Evolutionary conservation across 2,113 vertebrate genomes (phyloP).

Genomic region (Callipepla squamata): DNA sequence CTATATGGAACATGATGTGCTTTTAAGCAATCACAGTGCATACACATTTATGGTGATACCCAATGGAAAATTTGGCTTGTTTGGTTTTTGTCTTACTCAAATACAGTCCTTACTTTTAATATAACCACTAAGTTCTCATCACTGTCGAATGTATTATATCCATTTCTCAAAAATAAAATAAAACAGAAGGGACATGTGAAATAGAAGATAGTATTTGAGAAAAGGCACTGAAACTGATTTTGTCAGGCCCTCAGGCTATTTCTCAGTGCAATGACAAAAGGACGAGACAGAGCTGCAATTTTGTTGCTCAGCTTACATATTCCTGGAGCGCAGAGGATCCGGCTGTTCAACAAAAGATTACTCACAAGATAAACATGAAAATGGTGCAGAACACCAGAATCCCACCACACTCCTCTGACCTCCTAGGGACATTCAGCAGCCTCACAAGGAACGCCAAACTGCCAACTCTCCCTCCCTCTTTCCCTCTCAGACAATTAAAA

Average conservation of each 20-base stretch:
- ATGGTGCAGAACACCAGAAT: background rate
- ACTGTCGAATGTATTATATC: background rate
- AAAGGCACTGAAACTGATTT: background rate
- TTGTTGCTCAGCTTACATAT: background rate
- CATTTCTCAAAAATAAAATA: background rate
- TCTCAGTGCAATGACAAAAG: slow-evolving; percentile 9
- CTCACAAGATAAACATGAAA: background rate
- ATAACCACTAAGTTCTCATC: background rate
- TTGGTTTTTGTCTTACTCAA: background rate
- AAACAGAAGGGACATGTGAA: background rate
- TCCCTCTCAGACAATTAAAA: background rate
- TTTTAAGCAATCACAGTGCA: background rate
- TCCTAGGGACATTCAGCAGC: background rate
- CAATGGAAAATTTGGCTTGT: background rate
- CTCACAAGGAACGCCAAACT: background rate
- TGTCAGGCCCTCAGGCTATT: slow-evolving; percentile 1
- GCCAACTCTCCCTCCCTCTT: background rate
- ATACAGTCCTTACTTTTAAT: background rate
- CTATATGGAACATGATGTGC: background rate
- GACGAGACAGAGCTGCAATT: slow-evolving; percentile 5
- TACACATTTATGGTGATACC: background rate
- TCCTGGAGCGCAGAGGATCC: background rate
- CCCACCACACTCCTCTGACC: background rate
- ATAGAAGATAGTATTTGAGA: background rate
- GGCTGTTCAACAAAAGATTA: background rate